phyloP scores from a whole-genome alignment of 2,113 vertebrate genomes.

The Hipposideros armiger region DNA sequence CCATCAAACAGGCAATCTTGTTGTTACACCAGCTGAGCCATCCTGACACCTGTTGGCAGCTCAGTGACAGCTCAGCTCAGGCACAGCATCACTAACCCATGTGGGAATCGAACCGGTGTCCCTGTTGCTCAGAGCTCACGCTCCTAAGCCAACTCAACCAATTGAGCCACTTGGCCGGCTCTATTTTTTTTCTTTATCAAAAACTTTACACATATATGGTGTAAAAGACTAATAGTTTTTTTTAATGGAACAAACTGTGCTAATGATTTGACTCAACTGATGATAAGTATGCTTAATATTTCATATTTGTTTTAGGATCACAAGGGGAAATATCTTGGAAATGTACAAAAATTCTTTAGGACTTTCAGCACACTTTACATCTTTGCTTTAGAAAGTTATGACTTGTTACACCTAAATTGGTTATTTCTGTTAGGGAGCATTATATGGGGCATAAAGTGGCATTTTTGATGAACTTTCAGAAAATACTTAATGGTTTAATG shows the following conservation, averaged over 20 bases:
- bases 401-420: not conserved
- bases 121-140: too few species aligned
- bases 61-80: too few species aligned
- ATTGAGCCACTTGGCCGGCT: too few species aligned
- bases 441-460: not conserved
- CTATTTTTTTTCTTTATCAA: not conserved
- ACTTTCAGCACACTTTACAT: not conserved
- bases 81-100: too few species aligned
- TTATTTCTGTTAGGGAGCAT: not conserved
- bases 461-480: slow-evolving; percentile 5
- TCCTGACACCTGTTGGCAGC: too few species aligned
- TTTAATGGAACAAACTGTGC: not conserved
- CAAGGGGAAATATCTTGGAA: not conserved
- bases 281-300: not conserved
- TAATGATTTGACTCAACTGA: not conserved
- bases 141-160: too few species aligned
- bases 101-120: too few species aligned
- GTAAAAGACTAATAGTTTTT: not conserved
- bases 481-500: not conserved
- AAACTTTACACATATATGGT: not conserved
- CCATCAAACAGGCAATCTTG: too few species aligned
- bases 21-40: too few species aligned
- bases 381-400: not conserved
- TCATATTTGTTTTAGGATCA: not conserved
- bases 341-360: not conserved